Conservation (phyloP, 2,113 vertebrate species). For the Gallinago paraguaiae region DNA sequence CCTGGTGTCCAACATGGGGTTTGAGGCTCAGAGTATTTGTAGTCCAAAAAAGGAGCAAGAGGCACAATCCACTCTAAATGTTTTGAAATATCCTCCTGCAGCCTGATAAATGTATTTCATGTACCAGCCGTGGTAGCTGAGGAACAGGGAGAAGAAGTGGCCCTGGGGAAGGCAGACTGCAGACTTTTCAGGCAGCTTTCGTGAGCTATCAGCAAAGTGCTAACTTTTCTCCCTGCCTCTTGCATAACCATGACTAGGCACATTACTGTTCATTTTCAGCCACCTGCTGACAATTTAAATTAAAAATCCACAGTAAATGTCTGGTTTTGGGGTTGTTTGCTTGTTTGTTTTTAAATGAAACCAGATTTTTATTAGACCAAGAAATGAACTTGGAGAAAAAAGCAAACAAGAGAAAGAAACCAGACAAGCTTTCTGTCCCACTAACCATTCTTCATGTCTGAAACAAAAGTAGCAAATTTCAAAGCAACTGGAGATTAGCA, state of each 20-base stretch:
- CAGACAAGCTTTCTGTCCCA: not conserved
- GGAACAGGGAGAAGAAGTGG: not conserved
- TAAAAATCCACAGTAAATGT: conserved; percentile 21
- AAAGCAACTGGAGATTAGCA: not conserved
- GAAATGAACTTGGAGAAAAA: not conserved
- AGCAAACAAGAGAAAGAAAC: not conserved
- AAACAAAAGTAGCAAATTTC: not conserved
- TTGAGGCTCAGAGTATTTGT: not conserved
- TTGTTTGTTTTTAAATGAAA: conserved; percentile 16
- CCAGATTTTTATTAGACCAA: conserved; percentile 2
- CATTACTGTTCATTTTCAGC: not conserved
- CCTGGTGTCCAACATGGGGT: not conserved
- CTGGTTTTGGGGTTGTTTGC: not conserved
- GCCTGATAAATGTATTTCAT: not conserved
- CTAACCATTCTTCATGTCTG: not conserved
- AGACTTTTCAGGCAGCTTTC: not conserved
- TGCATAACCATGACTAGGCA: not conserved
- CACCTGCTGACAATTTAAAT: conserved; percentile 44
- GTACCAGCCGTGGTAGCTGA: not conserved
- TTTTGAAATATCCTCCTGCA: not conserved
- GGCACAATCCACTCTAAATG: not conserved
- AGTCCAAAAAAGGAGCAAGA: not conserved
- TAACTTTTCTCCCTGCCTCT: not conserved
- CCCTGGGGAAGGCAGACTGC: not conserved
- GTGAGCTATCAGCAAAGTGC: not conserved